These are phyloP conservation scores for Saimiri boliviensis DNA, from an alignment of 2,113 vertebrate genomes.

Conservation along the genomic window DNA sequence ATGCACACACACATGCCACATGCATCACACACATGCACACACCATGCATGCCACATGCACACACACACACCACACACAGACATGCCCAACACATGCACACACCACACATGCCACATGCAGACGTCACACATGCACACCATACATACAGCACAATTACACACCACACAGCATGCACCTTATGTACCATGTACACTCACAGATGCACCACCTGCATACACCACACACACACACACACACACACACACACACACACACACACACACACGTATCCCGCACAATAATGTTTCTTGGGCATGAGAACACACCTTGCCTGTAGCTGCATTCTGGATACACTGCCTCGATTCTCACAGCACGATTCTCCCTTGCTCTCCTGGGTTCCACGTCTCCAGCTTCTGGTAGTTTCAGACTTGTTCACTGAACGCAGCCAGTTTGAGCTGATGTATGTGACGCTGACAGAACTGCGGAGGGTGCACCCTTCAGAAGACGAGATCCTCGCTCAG, in stretches of 20 bases:
- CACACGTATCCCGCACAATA: accelerated
- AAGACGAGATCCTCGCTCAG: constrained; percentile 97
- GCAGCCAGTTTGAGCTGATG: constrained; percentile 99
- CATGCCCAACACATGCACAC: neutral
- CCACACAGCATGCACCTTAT: neutral
- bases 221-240: too few species aligned
- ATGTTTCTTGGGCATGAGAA: neutral
- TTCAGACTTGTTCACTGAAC: constrained; percentile 98
- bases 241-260: too few species aligned
- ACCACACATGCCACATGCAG: neutral
- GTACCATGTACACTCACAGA: neutral
- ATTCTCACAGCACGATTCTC: accelerated
- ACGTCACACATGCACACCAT: accelerated
- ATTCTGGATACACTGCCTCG: accelerated
- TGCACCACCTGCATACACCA: neutral
- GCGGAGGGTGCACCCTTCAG: constrained; percentile 94
- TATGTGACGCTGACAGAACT: constrained; percentile 94
- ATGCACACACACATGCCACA: neutral
- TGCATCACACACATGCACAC: neutral
- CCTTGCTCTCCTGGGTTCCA: accelerated
- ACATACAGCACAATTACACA: neutral
- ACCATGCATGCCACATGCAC: neutral
- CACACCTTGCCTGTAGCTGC: too few species aligned
- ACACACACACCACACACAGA: neutral
- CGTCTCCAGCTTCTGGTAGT: constrained; percentile 92